Base-by-base conservation (phyloP, 2,888 invertebrate species). In the Marasmarcha lunaedactyla region DNA sequence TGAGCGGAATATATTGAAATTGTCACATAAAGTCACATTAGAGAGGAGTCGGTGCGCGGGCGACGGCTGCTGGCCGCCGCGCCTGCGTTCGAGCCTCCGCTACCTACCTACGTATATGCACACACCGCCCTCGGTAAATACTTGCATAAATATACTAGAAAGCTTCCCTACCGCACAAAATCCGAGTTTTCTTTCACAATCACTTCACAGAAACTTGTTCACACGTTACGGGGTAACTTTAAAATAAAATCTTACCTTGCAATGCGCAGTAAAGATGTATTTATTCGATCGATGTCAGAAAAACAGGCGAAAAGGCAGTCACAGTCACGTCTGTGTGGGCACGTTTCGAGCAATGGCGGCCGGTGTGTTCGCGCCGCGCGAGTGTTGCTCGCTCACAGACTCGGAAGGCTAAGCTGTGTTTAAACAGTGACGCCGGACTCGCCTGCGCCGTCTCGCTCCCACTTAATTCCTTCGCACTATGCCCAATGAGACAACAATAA, bases 131-230 rank as follows among this genome's bases (percentile, higher is more conserved):
- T 77, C 74, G 57, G 67, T 73, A 67, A 78, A 81, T 81, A 78
- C 77, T 72, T 77, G 81, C 74, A 78, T 83, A 72, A 73, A 78
- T 77, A 81, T 72, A 59, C 64, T 71, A 70, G 79, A 81, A 79
- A 79, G 77, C 79, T 76, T 50, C 48, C 46, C 49, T 48, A 55
- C 46, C 54, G 57, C 64, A 63, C 60, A 57, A 60, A 57, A 45
- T 51, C 48, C 42, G 44, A 40, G 55, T 56, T 55, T n/a, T 49
- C 48, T 54, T 13, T 54, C 48, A 55, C 64, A 63, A 60, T 60
- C 76, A 77, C 76, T 73, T 62, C 63, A 52, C 61, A 51, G 54
- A 60, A 63, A 54, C 51, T 41, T 46, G 52, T 50, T 54, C 74
- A 77, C 79, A 20, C 71, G 72, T 65, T 63, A 73, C 69, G 55